A percentile compares a stretch with the other conserved stretches of the same genome.
These are phyloP conservation scores for Acrobasis suavella DNA, from an alignment of 2,888 invertebrate genomes.

Conservation along the genomic window DNA sequence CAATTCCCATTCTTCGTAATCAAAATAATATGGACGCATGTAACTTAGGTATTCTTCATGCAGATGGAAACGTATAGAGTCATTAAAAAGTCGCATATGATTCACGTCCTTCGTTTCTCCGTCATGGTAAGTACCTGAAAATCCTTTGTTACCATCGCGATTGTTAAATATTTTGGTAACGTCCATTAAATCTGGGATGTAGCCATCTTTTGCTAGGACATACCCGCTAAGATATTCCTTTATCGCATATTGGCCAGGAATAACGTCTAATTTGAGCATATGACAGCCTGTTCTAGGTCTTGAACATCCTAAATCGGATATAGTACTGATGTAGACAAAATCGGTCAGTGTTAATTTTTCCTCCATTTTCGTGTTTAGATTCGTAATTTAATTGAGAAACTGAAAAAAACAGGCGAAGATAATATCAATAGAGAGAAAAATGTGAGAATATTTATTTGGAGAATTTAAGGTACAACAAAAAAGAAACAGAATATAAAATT, in stretches of 20 bases:
- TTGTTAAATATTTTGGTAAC: slow-evolving; percentile 4
- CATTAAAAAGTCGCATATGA: slow-evolving; percentile 2
- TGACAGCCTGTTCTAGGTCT: neutral
- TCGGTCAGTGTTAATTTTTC: slow-evolving; percentile 6
- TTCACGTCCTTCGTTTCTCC: neutral
- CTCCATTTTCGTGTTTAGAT: neutral
- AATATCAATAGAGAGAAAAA: too few relatives aligned
- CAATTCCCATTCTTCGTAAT: neutral
- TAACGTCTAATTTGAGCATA: slow-evolving; percentile 6
- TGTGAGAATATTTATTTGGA: too few relatives aligned
- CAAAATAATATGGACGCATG: too few relatives aligned
- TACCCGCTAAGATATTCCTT: neutral
- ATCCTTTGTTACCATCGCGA: neutral
- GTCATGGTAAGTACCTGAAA: neutral
- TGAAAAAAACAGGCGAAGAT: neutral
- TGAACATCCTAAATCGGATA: neutral
- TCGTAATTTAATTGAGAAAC: neutral
- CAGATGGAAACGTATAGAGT: slow-evolving; percentile 1
- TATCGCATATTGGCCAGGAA: slow-evolving; percentile 1
- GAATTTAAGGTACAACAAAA: too few relatives aligned
- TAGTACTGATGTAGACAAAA: slow-evolving; percentile 7
- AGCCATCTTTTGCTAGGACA: neutral
- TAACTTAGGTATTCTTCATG: neutral
- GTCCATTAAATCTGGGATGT: neutral
- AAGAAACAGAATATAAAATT: too few relatives aligned